phyloP scores from a whole-genome alignment of 2,888 invertebrate genomes.

The Morinoia aosen region DNA sequence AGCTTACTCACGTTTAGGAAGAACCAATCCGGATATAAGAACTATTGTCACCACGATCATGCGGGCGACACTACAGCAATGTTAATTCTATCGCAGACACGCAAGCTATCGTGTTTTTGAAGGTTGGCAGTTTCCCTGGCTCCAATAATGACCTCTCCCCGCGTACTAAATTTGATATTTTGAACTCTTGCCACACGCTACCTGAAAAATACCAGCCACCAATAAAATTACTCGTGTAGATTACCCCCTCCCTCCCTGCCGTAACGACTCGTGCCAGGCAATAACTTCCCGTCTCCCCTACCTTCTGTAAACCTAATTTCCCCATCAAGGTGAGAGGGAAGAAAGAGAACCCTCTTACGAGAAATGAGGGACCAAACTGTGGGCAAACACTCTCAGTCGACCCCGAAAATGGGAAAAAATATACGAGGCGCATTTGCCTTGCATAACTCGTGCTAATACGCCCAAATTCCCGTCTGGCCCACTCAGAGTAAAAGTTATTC shows the following conservation, averaged over 20 bases:
- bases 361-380: slow-evolving; percentile 46
- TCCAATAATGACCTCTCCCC: neutral
- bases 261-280: slow-evolving; percentile 46
- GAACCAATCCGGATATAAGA: neutral
- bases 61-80: too few relatives aligned
- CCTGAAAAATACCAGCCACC: neutral
- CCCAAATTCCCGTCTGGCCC: neutral
- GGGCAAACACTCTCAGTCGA: slow-evolving; percentile 36
- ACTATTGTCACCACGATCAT: too few relatives aligned
- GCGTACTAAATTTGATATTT: neutral
- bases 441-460: slow-evolving; percentile 47
- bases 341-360: slow-evolving; percentile 53
- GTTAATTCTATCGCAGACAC: too few relatives aligned
- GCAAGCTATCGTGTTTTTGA: too few relatives aligned
- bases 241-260: neutral
- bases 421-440: slow-evolving; percentile 31
- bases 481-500: slow-evolving; percentile 27
- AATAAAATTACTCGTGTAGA: slow-evolving; percentile 12
- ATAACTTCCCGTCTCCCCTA: slow-evolving; percentile 52
- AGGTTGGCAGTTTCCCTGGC: too few relatives aligned
- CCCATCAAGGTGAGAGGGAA: slow-evolving; percentile 50
- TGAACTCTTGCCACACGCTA: neutral
- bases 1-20: neutral
- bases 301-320: slow-evolving; percentile 53
- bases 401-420: slow-evolving; percentile 32